A percentile compares a stretch with the other conserved stretches of the same genome.
These are phyloP conservation scores for Notechis scutatus DNA, from an alignment of 2,113 vertebrate species.

Conservation along the genomic window DNA sequence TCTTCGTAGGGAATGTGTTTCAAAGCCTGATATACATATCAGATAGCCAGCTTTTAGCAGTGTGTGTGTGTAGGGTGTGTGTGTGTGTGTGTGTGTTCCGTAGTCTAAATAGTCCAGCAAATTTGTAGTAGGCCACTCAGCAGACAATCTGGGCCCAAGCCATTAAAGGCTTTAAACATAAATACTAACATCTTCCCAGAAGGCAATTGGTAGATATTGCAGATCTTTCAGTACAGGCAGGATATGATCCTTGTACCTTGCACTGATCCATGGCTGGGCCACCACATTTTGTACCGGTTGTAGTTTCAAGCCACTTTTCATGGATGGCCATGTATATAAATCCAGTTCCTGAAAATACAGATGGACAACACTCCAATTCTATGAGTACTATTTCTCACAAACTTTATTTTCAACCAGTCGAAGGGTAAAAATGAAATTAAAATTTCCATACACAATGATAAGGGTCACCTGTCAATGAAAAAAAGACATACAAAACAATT, in stretches of 20 bases:
- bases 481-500: background rate
- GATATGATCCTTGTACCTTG: background rate
- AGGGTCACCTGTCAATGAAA: background rate
- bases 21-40: background rate
- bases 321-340: background rate
- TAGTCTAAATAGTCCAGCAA: background rate
- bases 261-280: background rate
- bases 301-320: background rate
- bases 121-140: background rate
- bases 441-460: background rate
- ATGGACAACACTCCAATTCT: background rate
- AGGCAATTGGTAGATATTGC: background rate
- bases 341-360: background rate
- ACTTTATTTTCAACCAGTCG: background rate
- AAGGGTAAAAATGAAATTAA: background rate
- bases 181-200: background rate
- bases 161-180: background rate
- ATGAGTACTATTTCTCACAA: background rate
- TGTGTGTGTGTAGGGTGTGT: background rate
- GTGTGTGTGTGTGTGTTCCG: background rate
- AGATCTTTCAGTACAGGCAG: background rate
- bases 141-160: background rate
- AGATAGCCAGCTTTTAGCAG: background rate
- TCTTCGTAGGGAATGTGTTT: background rate
- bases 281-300: background rate